Evolutionary conservation across 2,113 vertebrate species (phyloP).

Genomic region (Hassar affinis): DNA sequence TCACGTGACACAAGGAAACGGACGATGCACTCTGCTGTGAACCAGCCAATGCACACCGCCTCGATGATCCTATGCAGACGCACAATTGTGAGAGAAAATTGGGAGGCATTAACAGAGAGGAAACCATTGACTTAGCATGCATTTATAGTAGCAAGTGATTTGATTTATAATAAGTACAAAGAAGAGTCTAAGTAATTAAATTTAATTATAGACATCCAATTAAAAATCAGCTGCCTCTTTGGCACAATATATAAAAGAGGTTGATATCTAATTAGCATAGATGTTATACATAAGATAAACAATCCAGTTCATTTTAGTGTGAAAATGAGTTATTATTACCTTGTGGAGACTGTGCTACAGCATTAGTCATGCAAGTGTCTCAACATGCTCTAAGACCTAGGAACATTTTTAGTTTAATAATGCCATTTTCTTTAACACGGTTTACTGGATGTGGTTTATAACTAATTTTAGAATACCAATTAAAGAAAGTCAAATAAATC

Average conservation of each 20-base stretch:
- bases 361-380: conserved; percentile 44
- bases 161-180: background rate
- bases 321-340: conserved; percentile 10
- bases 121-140: background rate
- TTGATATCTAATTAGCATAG: conserved; percentile 26
- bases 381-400: conserved; percentile 44
- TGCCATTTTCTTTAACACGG: background rate
- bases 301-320: background rate
- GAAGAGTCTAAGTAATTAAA: background rate
- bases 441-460: background rate
- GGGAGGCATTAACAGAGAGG: conserved; percentile 22
- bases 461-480: conserved; percentile 1
- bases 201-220: background rate
- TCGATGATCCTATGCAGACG: conserved; percentile 85
- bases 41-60: conserved; percentile 96
- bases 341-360: background rate
- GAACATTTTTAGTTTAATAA: background rate
- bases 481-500: background rate
- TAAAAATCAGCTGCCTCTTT: conserved; percentile 6
- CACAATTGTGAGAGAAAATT: conserved; percentile 10
- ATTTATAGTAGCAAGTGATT: background rate
- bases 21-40: conserved; percentile 92
- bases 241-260: conserved; percentile 5
- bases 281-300: conserved; percentile 7
- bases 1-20: conserved; percentile 93